A percentile compares a stretch with the other conserved stretches of the same genome.
Conservation (phyloP, 1,140 invertebrate species). For the Plectrocnemia conspersa region DNA sequence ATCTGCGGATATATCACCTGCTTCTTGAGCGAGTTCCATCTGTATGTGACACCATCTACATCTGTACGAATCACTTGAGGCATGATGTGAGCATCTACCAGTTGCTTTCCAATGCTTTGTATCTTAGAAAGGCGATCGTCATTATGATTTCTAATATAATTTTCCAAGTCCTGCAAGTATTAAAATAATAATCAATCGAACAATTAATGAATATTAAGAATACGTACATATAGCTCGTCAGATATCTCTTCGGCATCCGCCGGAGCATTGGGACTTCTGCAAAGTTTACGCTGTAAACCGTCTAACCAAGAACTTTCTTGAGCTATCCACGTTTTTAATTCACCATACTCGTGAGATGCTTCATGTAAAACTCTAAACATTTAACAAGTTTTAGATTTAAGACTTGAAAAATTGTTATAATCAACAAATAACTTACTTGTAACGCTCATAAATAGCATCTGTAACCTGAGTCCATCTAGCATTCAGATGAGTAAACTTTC, state of each 20-base stretch:
- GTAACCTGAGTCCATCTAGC: conserved; percentile 68
- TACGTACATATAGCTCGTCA: conserved; percentile 79
- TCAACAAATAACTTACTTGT: conserved; percentile 44
- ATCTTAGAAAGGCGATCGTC: conserved; percentile 68
- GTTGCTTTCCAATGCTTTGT: conserved; percentile 67
- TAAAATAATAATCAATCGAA: not conserved
- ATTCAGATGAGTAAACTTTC: conserved; percentile 64
- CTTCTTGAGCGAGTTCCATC: conserved; percentile 65
- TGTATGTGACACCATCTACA: conserved; percentile 59
- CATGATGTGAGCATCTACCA: conserved; percentile 75
- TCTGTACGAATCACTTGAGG: conserved; percentile 64
- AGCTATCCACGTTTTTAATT: conserved; percentile 72
- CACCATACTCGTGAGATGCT: conserved; percentile 68
- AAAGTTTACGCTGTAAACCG: conserved; percentile 73
- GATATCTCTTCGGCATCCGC: conserved; percentile 93
- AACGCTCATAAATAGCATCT: conserved; percentile 58
- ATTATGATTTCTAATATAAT: conserved; percentile 73
- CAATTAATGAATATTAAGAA: not conserved
- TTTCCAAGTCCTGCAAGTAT: conserved; percentile 70
- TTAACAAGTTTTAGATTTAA: not conserved
- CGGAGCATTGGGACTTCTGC: conserved; percentile 57
- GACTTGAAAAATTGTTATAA: not conserved
- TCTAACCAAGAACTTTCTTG: conserved; percentile 79
- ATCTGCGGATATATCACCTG: conserved; percentile 49
- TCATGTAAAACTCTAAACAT: conserved; percentile 55